These are phyloP conservation scores for Polyploca ridens DNA, from an alignment of 2,888 invertebrate genomes.

Conservation along the genomic window DNA sequence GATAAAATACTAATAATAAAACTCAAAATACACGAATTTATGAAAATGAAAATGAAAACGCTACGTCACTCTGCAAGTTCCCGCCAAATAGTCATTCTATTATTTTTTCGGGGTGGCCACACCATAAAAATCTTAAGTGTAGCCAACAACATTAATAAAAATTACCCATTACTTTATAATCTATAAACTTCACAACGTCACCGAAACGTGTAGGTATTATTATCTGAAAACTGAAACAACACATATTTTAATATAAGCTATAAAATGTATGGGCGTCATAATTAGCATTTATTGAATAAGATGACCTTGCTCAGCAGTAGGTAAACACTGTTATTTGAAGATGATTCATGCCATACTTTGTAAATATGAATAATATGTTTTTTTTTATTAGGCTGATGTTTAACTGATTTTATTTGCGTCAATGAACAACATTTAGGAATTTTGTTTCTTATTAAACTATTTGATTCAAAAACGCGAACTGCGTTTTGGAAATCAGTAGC, in stretches of 20 bases:
- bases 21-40: too few relatives aligned
- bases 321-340: slow-evolving; percentile 21
- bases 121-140: too few relatives aligned
- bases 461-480: too few relatives aligned
- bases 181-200: background rate
- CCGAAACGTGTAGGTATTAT: slow-evolving; percentile 6
- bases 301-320: slow-evolving; percentile 18
- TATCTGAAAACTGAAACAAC: slow-evolving; percentile 3
- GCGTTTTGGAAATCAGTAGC: too few relatives aligned
- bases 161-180: background rate
- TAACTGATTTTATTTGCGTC: background rate
- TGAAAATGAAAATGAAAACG: too few relatives aligned
- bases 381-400: background rate
- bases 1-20: too few relatives aligned
- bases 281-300: slow-evolving; percentile 8
- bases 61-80: too few relatives aligned
- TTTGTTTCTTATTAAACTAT: too few relatives aligned
- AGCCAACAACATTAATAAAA: background rate
- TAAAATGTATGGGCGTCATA: slow-evolving; percentile 3
- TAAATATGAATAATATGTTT: background rate
- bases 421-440: too few relatives aligned
- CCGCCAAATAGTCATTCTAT: too few relatives aligned
- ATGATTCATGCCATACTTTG: background rate
- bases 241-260: background rate
- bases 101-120: background rate